A percentile compares a stretch with the other conserved stretches of the same genome.
These are phyloP conservation scores for Thryonomys swinderianus DNA, from an alignment of 2,113 vertebrate genomes.

Conservation along the genomic window DNA sequence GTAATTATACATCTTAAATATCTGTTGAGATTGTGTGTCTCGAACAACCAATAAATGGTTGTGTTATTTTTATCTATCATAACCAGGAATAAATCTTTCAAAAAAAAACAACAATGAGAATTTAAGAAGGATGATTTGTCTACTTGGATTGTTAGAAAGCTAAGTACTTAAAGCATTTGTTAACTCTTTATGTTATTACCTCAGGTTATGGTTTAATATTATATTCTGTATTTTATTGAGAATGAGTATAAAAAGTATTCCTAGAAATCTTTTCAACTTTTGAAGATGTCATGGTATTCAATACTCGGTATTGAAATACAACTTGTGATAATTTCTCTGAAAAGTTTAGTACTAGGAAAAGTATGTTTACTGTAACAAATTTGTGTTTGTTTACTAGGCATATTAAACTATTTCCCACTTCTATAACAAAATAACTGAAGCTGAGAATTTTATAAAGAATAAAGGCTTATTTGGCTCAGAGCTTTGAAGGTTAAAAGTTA, in stretches of 20 bases:
- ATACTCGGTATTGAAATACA: background rate
- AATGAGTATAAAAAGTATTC: conserved; percentile 5
- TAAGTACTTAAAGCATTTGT: background rate
- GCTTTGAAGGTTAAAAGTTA: background rate
- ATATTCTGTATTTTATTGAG: background rate
- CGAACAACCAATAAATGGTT: background rate
- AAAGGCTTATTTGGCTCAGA: background rate
- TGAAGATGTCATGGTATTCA: background rate
- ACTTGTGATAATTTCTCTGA: background rate
- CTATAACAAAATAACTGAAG: background rate
- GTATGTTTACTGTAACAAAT: background rate
- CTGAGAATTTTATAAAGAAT: background rate
- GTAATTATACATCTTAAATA: background rate
- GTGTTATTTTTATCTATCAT: background rate
- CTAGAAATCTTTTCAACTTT: background rate
- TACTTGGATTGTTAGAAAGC: background rate
- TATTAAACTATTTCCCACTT: background rate
- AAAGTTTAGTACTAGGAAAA: conserved; percentile 21
- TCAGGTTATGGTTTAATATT: background rate
- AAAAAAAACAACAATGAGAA: background rate
- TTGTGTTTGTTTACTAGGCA: background rate
- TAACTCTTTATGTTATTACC: background rate
- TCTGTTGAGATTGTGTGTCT: background rate
- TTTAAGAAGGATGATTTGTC: background rate
- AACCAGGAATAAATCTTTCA: background rate